Percentiles rank a stretch among this genome's conserved stretches.
phyloP scores from a whole-genome alignment of 2,797 vertebrate genomes.

The Manis pentadactyla region DNA sequence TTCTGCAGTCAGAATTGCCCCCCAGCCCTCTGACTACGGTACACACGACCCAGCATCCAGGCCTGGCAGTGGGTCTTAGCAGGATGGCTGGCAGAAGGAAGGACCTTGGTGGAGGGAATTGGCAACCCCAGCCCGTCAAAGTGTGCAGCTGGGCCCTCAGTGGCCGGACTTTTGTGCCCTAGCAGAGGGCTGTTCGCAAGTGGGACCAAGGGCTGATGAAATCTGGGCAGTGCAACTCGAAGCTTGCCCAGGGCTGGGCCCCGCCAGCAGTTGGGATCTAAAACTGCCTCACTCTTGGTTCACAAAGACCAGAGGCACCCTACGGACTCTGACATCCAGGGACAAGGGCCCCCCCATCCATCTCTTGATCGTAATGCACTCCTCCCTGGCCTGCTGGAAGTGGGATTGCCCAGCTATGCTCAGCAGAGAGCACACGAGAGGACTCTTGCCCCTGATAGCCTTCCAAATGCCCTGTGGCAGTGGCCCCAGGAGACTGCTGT shows the following conservation, averaged over 20 bases:
- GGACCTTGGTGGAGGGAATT: not conserved
- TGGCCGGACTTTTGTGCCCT: constrained; percentile 50
- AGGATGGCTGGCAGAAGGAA: not conserved
- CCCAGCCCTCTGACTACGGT: not conserved
- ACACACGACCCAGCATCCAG: not conserved
- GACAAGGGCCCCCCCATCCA: too few species aligned
- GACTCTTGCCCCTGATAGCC: not conserved
- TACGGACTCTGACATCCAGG: too few species aligned
- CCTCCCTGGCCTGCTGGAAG: not conserved
- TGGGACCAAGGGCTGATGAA: constrained; percentile 4
- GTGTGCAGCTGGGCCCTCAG: rapidly evolving
- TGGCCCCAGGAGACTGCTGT: not conserved
- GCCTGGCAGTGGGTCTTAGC: not conserved
- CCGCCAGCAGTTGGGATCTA: not conserved
- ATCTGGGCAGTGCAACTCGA: not conserved
- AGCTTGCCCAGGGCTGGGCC: not conserved
- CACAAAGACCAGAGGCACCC: not conserved
- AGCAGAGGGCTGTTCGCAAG: constrained; percentile 38
- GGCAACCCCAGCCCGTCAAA: not conserved
- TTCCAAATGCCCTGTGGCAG: not conserved
- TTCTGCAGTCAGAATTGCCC: not conserved
- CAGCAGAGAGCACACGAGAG: not conserved
- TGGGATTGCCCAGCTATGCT: not conserved
- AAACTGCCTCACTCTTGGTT: not conserved
- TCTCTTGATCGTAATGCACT: not conserved